A percentile compares a stretch with the other conserved stretches of the same genome.
Conservation (phyloP, 2,113 vertebrate species). For the Pluvialis apricaria region DNA sequence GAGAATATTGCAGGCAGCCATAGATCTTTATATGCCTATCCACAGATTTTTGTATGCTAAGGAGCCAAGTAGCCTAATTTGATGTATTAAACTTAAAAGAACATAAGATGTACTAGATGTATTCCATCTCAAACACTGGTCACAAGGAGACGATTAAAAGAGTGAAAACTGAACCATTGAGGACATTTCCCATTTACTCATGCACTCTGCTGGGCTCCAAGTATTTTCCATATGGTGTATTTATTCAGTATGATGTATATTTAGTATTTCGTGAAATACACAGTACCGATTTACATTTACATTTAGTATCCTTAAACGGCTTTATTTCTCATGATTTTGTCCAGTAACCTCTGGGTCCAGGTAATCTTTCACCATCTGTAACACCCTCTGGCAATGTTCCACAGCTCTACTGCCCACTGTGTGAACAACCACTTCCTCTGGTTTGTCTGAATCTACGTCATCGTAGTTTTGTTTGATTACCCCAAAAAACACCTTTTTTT, state of each 20-base stretch:
- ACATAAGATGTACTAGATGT: not conserved
- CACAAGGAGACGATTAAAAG: not conserved
- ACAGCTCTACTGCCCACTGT: not conserved
- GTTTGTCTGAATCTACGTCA: not conserved
- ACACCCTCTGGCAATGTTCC: not conserved
- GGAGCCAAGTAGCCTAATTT: not conserved
- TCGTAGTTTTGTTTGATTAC: not conserved
- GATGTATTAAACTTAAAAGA: not conserved
- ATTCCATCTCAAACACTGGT: not conserved
- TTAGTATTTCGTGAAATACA: not conserved
- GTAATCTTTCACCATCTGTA: not conserved
- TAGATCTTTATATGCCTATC: not conserved
- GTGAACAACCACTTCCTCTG: not conserved
- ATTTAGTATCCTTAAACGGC: not conserved
- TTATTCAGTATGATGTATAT: not conserved
- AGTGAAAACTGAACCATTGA: not conserved
- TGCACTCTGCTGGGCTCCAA: not conserved
- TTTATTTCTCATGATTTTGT: not conserved
- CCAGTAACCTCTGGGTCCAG: not conserved
- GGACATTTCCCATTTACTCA: not conserved
- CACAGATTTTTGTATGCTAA: not conserved
- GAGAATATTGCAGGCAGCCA: not conserved
- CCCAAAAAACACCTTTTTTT: not conserved
- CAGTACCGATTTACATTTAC: not conserved
- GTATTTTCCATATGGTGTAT: fast-evolving